These are phyloP conservation scores for Drosophila cognata DNA, from an alignment of 2,888 invertebrate genomes.

Conservation along the genomic window DNA sequence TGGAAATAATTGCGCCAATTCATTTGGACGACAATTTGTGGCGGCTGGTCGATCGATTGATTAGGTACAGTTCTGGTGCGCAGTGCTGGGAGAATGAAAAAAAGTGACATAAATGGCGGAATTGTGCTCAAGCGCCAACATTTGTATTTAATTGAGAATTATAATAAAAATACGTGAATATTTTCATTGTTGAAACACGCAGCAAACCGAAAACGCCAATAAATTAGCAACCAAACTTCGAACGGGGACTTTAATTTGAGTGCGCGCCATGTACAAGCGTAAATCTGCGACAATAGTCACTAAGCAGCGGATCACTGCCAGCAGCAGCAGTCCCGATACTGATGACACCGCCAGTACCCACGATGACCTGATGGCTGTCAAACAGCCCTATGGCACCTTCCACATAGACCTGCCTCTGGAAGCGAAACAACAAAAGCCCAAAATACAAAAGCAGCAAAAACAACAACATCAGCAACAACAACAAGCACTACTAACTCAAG, in stretches of 20 bases:
- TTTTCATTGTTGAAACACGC: slow-evolving; percentile 32
- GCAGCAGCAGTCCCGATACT: slow-evolving; percentile 45
- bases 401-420: slow-evolving; percentile 55
- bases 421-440: slow-evolving; percentile 11
- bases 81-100: slow-evolving; percentile 75
- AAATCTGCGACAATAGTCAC: slow-evolving; percentile 60
- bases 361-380: slow-evolving; percentile 35
- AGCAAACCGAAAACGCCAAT: slow-evolving; percentile 32
- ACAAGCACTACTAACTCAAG: slow-evolving; percentile 30
- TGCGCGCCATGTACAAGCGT: slow-evolving; percentile 69
- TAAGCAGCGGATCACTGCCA: slow-evolving; percentile 58
- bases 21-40: slow-evolving; percentile 19
- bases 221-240: slow-evolving; percentile 38
- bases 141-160: slow-evolving; percentile 77
- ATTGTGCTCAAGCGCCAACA: slow-evolving; percentile 80
- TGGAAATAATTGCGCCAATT: slow-evolving; percentile 45
- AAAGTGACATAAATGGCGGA: slow-evolving; percentile 84
- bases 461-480: slow-evolving; percentile 42
- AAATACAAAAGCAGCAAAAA: slow-evolving; percentile 37
- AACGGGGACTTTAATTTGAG: slow-evolving; percentile 35
- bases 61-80: slow-evolving; percentile 33
- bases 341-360: slow-evolving; percentile 49
- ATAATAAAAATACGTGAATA: slow-evolving; percentile 50
- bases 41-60: slow-evolving; percentile 39
- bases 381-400: slow-evolving; percentile 36